Conservation (phyloP, 2,113 vertebrate genomes). For the Grantiella picta region DNA sequence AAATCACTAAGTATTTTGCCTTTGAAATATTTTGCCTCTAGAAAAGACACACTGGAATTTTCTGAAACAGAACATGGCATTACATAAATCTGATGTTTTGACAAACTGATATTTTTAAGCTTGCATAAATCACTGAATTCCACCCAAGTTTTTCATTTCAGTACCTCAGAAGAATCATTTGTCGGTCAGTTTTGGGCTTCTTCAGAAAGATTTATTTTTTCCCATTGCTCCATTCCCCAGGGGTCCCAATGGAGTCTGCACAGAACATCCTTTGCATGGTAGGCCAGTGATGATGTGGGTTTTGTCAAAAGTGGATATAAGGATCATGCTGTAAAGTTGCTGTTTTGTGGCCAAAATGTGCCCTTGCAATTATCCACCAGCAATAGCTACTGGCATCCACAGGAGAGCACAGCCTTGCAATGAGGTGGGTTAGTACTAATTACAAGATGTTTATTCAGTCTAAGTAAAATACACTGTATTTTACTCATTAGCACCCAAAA, state of each 20-base stretch:
- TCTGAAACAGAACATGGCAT: neutral
- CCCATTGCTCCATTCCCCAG: neutral
- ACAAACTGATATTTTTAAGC: neutral
- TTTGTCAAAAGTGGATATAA: neutral
- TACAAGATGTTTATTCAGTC: neutral
- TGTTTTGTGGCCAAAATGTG: neutral
- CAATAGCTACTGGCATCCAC: neutral
- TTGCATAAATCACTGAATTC: neutral
- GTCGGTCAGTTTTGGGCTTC: neutral
- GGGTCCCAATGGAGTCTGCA: neutral
- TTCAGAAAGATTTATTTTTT: neutral
- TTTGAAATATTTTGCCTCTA: neutral
- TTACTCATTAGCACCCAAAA: slow-evolving; percentile 38
- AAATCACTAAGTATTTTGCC: neutral
- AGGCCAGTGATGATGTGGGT: neutral
- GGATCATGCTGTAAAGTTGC: neutral
- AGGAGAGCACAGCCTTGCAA: neutral
- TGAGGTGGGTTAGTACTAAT: slow-evolving; percentile 8
- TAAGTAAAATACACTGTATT: neutral
- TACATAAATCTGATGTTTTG: neutral
- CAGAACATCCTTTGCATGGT: neutral
- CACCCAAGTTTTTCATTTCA: neutral
- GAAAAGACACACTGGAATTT: neutral
- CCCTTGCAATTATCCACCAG: neutral
- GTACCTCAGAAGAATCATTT: neutral